Evolutionary conservation across 1,140 invertebrate species (phyloP), one percentile per base, ranked within the genome.

Genomic region (Pseudomyrmex sp.): DNA sequence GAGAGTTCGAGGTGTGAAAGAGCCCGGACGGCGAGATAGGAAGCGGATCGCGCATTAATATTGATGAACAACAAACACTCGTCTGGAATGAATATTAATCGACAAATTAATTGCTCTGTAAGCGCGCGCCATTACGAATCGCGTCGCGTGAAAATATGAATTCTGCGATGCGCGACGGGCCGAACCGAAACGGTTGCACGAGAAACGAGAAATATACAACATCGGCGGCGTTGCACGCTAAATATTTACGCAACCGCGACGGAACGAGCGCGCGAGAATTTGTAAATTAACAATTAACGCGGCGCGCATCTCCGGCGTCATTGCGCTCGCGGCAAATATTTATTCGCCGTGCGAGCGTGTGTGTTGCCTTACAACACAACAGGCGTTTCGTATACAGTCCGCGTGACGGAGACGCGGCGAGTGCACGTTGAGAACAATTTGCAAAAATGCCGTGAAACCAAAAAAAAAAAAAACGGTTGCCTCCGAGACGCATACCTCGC

Each of bases 231-330:
- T 35, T 80, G 26, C 54, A 72, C n/a, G 76, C 66, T 80, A 80
- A 80, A 80, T 80, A 80, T 80, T 80, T 80, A 80, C 66, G 65
- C 65, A 69, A 70, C 44, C 76, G 7, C 66, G 44, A 61, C 44
- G 54, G 54, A 61, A 80, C 76, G 76, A 80, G 76, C 76, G 66
- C 66, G 76, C 76, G 76, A 80, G 66, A 80, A 80, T 80, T 59
- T 80, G 76, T 80, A 80, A 80, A 80, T 80, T 80, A 80, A 80
- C 54, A 80, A 80, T 80, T 80, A 80, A 80, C 76, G 15, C 54
- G 52, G 13, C 35, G 35, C 35, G 35, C 52, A 48, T 59, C 76
- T 70, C 63, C 54, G 35, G 35, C 35, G 65, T 20, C 65, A 59
- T 70, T 61, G 9, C 73, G 65, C 20, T 56, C 20, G 20, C 10